Evolutionary conservation across 1,140 invertebrate genomes (phyloP).

Genomic region (Octopus bimaculoides): DNA sequence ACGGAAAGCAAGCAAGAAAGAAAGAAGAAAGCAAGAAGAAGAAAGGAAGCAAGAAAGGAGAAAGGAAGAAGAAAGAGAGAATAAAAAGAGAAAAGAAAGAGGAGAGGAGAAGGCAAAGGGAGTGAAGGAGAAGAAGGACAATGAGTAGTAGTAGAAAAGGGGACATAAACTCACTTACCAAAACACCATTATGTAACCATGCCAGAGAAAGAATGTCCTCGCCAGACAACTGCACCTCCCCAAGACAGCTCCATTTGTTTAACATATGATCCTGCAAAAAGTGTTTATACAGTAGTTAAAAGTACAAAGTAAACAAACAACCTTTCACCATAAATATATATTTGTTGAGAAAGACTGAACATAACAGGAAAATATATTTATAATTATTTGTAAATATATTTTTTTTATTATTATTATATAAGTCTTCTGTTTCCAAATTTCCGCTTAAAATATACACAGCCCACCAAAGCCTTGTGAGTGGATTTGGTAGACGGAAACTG

Average conservation of each 20-base stretch:
- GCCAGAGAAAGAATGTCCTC: conserved; percentile 50
- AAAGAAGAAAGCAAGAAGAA: not conserved
- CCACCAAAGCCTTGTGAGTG: no score
- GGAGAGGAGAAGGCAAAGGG: not conserved
- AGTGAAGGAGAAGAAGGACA: not conserved
- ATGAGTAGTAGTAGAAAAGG: not conserved
- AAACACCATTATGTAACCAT: conserved; percentile 53
- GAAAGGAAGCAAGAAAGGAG: not conserved
- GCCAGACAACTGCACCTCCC: conserved; percentile 30
- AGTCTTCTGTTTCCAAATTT: no score
- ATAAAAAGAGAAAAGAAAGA: not conserved
- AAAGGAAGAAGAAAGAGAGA: not conserved
- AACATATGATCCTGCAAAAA: conserved; percentile 45
- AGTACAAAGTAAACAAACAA: no score
- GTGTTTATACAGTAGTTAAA: no score
- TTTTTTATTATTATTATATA: no score
- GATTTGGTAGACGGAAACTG: no score
- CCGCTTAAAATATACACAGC: no score
- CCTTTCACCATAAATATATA: no score
- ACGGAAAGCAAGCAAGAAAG: not conserved
- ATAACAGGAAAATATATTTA: no score
- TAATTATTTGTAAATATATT: no score
- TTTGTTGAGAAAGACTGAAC: no score
- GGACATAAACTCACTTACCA: conserved; percentile 32
- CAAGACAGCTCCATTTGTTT: conserved; percentile 45